Evolutionary conservation across 2,113 vertebrate genomes (phyloP).

Genomic region (Ptilonorhynchus violaceus): DNA sequence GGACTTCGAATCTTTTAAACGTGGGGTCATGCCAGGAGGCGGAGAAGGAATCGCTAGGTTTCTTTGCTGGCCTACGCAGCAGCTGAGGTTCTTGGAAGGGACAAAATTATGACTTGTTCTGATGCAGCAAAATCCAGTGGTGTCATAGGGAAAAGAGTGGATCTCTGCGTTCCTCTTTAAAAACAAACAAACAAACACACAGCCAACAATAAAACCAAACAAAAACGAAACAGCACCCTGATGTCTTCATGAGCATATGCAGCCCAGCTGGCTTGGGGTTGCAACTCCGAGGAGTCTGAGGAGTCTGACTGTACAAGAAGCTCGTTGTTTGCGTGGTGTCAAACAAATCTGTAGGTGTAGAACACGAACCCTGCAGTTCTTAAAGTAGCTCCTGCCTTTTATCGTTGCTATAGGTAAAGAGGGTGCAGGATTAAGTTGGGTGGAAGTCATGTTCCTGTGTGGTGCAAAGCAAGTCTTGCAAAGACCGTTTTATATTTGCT

Average conservation of each 20-base stretch:
- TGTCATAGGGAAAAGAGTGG: background rate
- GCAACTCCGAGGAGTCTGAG: background rate
- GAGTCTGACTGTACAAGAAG: background rate
- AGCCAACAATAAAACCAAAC: background rate
- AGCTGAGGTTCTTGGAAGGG: background rate
- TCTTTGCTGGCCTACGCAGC: rapidly evolving
- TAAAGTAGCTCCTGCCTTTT: background rate
- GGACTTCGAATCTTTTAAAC: background rate
- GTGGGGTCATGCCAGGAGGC: background rate
- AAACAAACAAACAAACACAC: background rate
- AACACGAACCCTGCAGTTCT: background rate
- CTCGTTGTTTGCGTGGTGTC: background rate
- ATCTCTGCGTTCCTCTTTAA: background rate
- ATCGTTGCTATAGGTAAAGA: background rate
- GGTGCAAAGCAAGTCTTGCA: background rate
- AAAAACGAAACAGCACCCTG: background rate
- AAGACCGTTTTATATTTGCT: background rate
- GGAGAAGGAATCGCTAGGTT: background rate
- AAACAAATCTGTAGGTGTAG: background rate
- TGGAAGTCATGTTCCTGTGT: background rate
- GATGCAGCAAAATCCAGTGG: background rate
- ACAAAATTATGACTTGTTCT: background rate
- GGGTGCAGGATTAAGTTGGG: background rate
- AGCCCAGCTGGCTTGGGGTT: background rate
- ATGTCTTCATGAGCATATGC: background rate